Conservation (phyloP, 2,888 invertebrate genomes). For the Physocephala rufipes region DNA sequence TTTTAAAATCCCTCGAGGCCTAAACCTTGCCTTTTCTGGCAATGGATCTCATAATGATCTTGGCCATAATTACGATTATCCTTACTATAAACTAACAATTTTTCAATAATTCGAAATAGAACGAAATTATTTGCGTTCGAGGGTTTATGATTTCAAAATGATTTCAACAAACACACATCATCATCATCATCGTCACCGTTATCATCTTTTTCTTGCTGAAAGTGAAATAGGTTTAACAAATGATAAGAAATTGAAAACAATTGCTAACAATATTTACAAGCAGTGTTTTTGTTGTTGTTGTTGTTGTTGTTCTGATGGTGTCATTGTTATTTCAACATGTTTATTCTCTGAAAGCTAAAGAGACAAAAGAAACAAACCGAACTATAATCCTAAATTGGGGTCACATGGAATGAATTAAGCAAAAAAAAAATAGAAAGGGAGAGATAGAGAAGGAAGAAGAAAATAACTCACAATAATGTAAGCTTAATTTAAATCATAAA, state of each 20-base stretch:
- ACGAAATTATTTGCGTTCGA: no score
- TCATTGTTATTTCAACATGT: constrained; percentile 8
- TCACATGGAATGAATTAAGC: constrained; percentile 23
- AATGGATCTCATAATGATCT: no score
- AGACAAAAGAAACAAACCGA: background rate
- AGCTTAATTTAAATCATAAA: constrained; percentile 18
- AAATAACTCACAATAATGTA: constrained; percentile 18
- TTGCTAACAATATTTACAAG: constrained; percentile 18
- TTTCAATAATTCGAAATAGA: no score
- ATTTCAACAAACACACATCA: background rate
- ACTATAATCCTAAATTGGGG: constrained; percentile 26
- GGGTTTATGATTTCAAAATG: no score
- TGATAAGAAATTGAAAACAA: constrained; percentile 11
- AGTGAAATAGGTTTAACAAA: background rate
- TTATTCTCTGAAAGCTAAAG: background rate
- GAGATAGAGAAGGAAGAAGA: background rate
- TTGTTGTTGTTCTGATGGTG: no score
- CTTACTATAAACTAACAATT: no score
- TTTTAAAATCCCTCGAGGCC: no score
- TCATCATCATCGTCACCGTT: background rate
- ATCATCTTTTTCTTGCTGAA: background rate
- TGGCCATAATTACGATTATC: no score
- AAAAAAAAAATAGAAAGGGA: background rate
- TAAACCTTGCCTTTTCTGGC: no score
- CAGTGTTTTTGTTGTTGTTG: no score